Conservation (phyloP, 2,888 invertebrate species). For the Antheraea assamensis region DNA sequence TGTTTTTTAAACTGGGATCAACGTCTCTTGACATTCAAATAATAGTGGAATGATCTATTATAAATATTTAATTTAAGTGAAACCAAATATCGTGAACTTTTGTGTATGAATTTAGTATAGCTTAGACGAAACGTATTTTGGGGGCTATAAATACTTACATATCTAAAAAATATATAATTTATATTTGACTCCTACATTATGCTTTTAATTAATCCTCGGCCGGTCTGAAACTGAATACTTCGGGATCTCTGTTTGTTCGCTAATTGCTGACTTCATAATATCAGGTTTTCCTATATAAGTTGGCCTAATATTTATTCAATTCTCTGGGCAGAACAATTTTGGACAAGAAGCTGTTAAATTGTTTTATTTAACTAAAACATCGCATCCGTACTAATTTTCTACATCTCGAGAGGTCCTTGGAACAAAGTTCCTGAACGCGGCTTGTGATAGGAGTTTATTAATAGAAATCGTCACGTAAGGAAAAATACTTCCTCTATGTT, state of each 20-base stretch:
- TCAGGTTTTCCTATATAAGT: constrained; percentile 33
- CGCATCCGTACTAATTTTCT: not conserved
- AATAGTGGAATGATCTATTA: not conserved
- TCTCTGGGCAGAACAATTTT: not conserved
- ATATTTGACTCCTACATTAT: constrained; percentile 28
- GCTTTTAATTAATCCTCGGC: constrained; percentile 46
- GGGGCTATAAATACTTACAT: not conserved
- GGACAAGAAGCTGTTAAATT: not conserved
- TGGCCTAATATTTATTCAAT: not conserved
- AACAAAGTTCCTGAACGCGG: not conserved
- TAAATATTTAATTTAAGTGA: not conserved
- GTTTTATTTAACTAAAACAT: not conserved
- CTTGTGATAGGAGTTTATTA: too few relatives aligned
- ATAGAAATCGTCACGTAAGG: too few relatives aligned
- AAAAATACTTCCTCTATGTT: too few relatives aligned
- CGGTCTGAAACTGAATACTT: constrained; percentile 45
- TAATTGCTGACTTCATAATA: constrained; percentile 51
- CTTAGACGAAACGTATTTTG: not conserved
- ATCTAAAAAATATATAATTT: constrained; percentile 26
- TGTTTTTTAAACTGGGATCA: not conserved
- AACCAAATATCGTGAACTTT: not conserved
- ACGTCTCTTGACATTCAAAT: not conserved
- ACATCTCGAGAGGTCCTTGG: too few relatives aligned
- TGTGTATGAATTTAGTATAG: not conserved
- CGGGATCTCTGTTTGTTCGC: constrained; percentile 44